These are phyloP conservation scores for Podarcis raffonei DNA, from an alignment of 2,113 vertebrate genomes.

Conservation along the genomic window DNA sequence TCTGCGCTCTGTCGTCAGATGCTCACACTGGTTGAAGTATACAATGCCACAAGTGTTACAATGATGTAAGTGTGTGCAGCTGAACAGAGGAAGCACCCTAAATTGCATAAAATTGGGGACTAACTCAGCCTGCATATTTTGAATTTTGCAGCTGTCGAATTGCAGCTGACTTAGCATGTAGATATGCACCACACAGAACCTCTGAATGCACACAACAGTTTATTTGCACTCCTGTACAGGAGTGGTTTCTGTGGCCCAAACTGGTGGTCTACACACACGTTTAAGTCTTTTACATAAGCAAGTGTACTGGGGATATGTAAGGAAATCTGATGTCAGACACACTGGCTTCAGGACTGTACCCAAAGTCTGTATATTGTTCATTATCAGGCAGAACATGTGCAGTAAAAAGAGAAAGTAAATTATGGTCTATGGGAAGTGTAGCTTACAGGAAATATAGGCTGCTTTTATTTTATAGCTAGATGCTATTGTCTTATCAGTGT, in stretches of 20 bases:
- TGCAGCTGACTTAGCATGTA: not conserved
- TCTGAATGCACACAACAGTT: not conserved
- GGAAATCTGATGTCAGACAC: not conserved
- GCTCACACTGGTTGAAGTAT: not conserved
- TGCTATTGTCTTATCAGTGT: not conserved
- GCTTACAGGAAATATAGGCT: not conserved
- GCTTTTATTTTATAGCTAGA: not conserved
- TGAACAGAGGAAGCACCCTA: not conserved
- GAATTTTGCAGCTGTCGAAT: not conserved
- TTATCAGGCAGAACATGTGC: not conserved
- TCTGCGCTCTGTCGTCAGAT: not conserved
- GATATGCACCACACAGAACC: not conserved
- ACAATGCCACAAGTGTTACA: not conserved
- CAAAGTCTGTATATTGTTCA: not conserved
- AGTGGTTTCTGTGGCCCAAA: not conserved
- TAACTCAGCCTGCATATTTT: not conserved
- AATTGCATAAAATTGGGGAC: not conserved
- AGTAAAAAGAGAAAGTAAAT: not conserved
- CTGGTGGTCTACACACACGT: not conserved
- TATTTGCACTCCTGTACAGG: not conserved
- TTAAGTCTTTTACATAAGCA: not conserved
- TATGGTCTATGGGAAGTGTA: not conserved
- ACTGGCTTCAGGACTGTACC: too few relatives aligned
- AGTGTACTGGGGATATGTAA: not conserved
- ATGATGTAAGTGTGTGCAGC: not conserved